These are phyloP conservation scores for Entomobrya proxima DNA, from an alignment of 2,888 invertebrate genomes.

Conservation along the genomic window DNA sequence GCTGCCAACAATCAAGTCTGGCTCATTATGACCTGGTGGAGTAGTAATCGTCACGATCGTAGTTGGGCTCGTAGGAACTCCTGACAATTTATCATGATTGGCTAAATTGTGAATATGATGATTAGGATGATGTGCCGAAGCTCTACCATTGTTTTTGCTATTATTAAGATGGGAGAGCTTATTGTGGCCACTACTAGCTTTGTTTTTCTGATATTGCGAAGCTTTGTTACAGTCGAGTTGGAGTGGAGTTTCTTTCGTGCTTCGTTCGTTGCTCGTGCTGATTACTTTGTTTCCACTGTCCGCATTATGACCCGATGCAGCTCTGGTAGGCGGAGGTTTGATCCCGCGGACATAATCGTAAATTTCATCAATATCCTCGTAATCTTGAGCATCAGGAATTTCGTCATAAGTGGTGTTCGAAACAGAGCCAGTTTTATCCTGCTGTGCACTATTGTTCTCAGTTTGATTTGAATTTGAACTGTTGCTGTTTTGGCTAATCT, in stretches of 20 bases:
- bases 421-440: constrained; percentile 81
- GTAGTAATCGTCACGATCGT: constrained; percentile 62
- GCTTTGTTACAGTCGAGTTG: constrained; percentile 61
- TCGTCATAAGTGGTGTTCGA: constrained; percentile 77
- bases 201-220: constrained; percentile 59
- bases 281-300: constrained; percentile 41
- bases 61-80: constrained; percentile 62
- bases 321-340: constrained; percentile 85
- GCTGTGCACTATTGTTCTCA: constrained; percentile 78
- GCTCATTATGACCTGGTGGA: constrained; percentile 59
- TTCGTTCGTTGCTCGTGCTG: constrained; percentile 53
- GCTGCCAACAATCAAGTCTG: constrained; percentile 73
- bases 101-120: constrained; percentile 44
- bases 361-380: constrained; percentile 97
- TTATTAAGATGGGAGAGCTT: constrained; percentile 38
- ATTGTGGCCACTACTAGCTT: constrained; percentile 23
- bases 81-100: constrained; percentile 63
- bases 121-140: constrained; percentile 34
- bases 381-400: constrained; percentile 82
- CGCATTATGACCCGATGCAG: neutral
- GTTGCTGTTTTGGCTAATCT: constrained; percentile 70
- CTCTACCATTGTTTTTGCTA: constrained; percentile 61
- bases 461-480: constrained; percentile 78
- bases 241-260: constrained; percentile 41
- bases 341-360: constrained; percentile 96